Evolutionary conservation across 2,888 invertebrate genomes (phyloP).

Genomic region (Melieria crassipennis): DNA sequence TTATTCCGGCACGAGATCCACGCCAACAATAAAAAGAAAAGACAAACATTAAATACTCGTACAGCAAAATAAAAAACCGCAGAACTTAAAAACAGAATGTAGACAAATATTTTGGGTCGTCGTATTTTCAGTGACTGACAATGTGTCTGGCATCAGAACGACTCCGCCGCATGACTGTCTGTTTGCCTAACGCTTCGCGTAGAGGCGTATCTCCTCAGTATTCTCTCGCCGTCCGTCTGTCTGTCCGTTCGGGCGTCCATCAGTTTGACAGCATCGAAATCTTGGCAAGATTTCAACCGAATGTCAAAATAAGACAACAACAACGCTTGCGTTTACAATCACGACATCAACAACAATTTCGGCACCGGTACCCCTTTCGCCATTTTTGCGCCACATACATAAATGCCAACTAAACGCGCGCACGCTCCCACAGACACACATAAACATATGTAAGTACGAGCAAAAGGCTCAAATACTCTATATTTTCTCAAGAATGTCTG

Average conservation of each 20-base stretch:
- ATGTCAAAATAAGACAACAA: slow-evolving; percentile 33
- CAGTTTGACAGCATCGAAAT: slow-evolving; percentile 24
- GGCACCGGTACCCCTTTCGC: slow-evolving; percentile 3
- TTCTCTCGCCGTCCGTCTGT: not conserved
- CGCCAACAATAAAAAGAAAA: slow-evolving; percentile 3
- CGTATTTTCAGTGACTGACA: slow-evolving; percentile 14
- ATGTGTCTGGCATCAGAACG: slow-evolving; percentile 18
- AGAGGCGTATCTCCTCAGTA: not conserved
- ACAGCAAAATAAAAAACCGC: not conserved
- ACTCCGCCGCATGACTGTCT: not conserved
- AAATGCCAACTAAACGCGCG: not conserved
- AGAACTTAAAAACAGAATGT: not conserved
- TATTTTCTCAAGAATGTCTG: slow-evolving; percentile 32
- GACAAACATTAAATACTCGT: too few relatives aligned
- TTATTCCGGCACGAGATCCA: slow-evolving; percentile 3
- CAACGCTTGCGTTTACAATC: slow-evolving; percentile 20
- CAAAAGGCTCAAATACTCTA: not conserved
- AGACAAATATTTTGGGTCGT: not conserved
- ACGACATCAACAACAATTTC: not conserved
- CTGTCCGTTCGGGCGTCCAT: slow-evolving; percentile 2
- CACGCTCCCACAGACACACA: not conserved
- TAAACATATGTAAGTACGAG: not conserved
- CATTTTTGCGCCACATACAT: not conserved
- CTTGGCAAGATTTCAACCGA: slow-evolving; percentile 28
- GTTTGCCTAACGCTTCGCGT: not conserved